These are phyloP conservation scores for Mythimna vitellina DNA, from an alignment of 2,888 invertebrate species.

Conservation along the genomic window DNA sequence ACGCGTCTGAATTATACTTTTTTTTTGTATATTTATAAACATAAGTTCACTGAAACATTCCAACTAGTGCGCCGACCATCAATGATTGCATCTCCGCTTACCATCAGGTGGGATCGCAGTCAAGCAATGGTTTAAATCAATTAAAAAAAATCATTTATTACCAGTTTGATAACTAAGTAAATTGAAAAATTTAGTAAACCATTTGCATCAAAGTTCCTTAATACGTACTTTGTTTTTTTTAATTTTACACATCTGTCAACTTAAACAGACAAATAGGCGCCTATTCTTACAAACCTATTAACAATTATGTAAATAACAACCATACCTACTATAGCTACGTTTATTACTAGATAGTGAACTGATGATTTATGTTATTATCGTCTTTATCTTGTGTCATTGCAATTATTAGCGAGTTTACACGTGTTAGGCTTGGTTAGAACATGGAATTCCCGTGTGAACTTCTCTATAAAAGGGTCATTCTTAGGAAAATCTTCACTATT, in stretches of 20 bases:
- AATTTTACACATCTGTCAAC: neutral
- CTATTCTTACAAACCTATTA: neutral
- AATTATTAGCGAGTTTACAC: conserved; percentile 15
- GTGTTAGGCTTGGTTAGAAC: neutral
- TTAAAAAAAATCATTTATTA: too few species aligned
- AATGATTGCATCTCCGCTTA: too few species aligned
- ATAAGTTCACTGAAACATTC: too few species aligned
- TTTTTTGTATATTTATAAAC: too few species aligned
- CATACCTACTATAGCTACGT: neutral
- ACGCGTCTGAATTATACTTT: too few species aligned
- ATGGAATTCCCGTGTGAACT: conserved; percentile 21
- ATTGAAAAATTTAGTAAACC: neutral
- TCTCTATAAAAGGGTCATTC: neutral
- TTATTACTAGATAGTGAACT: conserved; percentile 1
- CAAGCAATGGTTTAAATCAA: too few species aligned
- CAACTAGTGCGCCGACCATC: too few species aligned
- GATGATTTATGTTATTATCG: conserved; percentile 7
- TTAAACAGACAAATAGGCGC: conserved; percentile 4
- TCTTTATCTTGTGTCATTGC: conserved; percentile 2
- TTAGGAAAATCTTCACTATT: neutral
- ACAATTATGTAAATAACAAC: conserved; percentile 7
- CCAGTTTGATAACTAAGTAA: too few species aligned
- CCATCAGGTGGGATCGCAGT: too few species aligned
- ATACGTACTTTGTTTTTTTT: neutral
- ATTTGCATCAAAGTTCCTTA: neutral